These are phyloP conservation scores for Diaprepes abbreviatus DNA, from an alignment of 2,888 invertebrate species.

Conservation along the genomic window DNA sequence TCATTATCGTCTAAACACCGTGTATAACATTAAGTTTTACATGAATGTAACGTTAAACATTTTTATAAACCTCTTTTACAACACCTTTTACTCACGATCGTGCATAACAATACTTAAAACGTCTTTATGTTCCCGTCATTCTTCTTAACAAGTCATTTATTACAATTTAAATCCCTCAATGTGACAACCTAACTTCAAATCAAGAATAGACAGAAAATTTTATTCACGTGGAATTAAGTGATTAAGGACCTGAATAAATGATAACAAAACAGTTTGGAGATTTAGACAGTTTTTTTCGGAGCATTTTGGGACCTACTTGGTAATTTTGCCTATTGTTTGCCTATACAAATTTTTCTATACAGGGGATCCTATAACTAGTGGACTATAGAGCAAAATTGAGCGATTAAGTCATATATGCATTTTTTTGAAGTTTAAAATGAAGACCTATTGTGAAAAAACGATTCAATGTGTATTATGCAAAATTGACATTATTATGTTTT, in stretches of 20 bases:
- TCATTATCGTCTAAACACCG: too few relatives aligned
- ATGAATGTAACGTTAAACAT: neutral
- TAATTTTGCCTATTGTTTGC: too few relatives aligned
- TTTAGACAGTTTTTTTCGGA: neutral
- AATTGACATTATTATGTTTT: too few relatives aligned
- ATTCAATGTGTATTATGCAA: too few relatives aligned
- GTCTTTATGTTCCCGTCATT: conserved; percentile 11
- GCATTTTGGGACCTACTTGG: neutral
- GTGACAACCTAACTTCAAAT: conserved; percentile 28
- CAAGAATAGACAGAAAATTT: conserved; percentile 23
- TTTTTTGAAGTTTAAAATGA: too few relatives aligned
- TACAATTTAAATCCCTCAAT: conserved; percentile 27
- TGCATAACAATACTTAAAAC: conserved; percentile 12
- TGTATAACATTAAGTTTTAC: neutral
- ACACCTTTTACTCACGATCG: conserved; percentile 2
- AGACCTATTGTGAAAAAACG: too few relatives aligned
- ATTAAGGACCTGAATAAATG: conserved; percentile 24
- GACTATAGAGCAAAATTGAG: too few relatives aligned
- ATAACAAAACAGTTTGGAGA: conserved; percentile 4
- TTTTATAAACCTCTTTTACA: neutral
- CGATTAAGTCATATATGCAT: too few relatives aligned
- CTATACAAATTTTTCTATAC: too few relatives aligned
- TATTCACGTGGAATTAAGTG: conserved; percentile 32
- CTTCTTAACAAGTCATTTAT: conserved; percentile 27
- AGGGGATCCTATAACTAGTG: too few relatives aligned